Conservation (phyloP, 1,140 invertebrate species). For the Pseudomyrmex concolor region DNA sequence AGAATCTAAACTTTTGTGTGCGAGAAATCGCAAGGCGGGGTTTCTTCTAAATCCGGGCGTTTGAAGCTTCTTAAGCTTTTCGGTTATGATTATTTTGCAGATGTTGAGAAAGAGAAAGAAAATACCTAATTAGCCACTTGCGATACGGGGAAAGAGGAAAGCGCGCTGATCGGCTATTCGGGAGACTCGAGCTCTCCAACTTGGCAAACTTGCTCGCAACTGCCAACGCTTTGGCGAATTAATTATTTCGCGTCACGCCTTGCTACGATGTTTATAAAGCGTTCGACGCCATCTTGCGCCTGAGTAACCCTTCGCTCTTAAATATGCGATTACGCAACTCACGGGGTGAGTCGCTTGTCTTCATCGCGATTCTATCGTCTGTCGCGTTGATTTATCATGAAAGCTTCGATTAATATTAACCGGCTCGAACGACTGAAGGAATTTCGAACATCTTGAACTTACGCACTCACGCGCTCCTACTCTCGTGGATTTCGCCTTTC, state of each 20-base stretch:
- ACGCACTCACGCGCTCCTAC: not conserved
- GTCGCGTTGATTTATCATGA: conserved; percentile 26
- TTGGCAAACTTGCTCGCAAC: conserved; percentile 62
- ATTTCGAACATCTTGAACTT: conserved; percentile 6
- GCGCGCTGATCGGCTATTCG: conserved; percentile 69
- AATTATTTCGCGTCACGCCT: conserved; percentile 76
- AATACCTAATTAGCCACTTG: conserved; percentile 79
- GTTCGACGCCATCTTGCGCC: conserved; percentile 60
- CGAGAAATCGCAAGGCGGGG: not conserved
- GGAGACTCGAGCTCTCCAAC: conserved; percentile 56
- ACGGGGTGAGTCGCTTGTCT: conserved; percentile 14
- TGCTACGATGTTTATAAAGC: conserved; percentile 73
- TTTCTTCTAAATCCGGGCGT: too few species aligned
- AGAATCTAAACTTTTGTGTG: conserved; percentile 47
- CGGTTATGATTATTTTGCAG: too few species aligned
- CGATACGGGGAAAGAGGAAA: conserved; percentile 28
- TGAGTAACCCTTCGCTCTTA: conserved; percentile 51
- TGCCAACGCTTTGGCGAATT: conserved; percentile 69
- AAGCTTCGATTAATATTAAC: conserved; percentile 20
- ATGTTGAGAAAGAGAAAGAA: too few species aligned
- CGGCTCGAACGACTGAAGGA: conserved; percentile 3
- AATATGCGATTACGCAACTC: conserved; percentile 57
- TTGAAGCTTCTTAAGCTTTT: too few species aligned
- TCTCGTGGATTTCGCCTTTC: not conserved
- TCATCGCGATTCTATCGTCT: conserved; percentile 1